Percentiles rank a stretch among this genome's conserved stretches.
Conservation (phyloP, 2,888 invertebrate species). For the Lithosia quadra region DNA sequence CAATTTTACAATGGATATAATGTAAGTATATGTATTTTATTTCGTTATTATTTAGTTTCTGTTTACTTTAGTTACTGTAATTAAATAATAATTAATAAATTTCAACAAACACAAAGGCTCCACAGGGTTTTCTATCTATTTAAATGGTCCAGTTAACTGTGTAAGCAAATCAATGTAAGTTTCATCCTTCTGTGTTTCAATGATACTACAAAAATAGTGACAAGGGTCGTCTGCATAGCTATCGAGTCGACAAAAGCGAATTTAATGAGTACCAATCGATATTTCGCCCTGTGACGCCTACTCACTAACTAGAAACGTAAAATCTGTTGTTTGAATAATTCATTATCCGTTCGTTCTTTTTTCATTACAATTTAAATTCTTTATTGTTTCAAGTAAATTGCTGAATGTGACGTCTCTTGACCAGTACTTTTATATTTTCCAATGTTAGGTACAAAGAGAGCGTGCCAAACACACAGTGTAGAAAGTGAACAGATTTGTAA, state of each 20-base stretch:
- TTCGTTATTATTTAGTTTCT: no score
- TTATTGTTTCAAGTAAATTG: background rate
- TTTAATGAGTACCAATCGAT: constrained; percentile 59
- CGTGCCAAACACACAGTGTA: background rate
- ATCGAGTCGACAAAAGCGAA: constrained; percentile 55
- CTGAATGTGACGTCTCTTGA: background rate
- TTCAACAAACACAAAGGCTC: background rate
- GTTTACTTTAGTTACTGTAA: no score
- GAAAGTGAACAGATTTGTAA: no score
- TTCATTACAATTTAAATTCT: background rate
- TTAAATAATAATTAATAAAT: constrained; percentile 20
- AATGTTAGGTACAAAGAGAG: background rate
- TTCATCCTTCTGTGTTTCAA: constrained; percentile 40
- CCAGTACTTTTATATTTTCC: background rate
- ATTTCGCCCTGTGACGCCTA: constrained; percentile 30
- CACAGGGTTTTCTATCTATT: background rate
- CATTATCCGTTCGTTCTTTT: constrained; percentile 7
- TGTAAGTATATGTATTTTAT: no score
- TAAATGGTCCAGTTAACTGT: constrained; percentile 15
- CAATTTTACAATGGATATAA: no score
- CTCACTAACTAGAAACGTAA: constrained; percentile 14
- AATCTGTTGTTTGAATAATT: constrained; percentile 22
- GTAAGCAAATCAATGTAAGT: constrained; percentile 28
- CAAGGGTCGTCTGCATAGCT: constrained; percentile 57
- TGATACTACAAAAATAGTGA: constrained; percentile 56